Evolutionary conservation across 2,797 vertebrate species (phyloP), one percentile per base, ranked within the genome.

Genomic region (Pagetopsis macropterus): DNA sequence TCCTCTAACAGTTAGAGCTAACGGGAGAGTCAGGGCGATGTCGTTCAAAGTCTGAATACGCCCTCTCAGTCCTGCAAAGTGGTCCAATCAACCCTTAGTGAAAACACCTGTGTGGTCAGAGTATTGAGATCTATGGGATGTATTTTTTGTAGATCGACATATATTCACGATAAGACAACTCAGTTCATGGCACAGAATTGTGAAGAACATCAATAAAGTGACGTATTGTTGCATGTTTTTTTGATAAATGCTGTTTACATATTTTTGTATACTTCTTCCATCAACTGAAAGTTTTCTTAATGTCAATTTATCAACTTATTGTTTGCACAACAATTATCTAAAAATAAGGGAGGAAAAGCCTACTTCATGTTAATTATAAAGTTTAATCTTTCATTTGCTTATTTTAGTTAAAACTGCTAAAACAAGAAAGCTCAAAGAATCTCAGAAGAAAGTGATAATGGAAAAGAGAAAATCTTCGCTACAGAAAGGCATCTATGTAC

Each of bases 1-100:
- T 46, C n/a, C 40, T n/a, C 15, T 6, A 37, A 21, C 54, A 76
- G 55, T 48, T 65, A 43, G 48, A 55, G 11, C 12, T 16, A 65
- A 51, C 23, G 2, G 5, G 21, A 45, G 43, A 67, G 3, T 61
- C 31, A 48, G 6, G 27, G 19, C 11, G 23, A 49, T 37, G 33
- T 41, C 56, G 56, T 55, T 64, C 33, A 51, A 19, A 15, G 16
- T 55, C 14, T 57, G 55, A 11, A 17, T 3, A 40, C 13, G 0
- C 19, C 10, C 33, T 41, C 44, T 14, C 6, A 58, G n/a, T 41
- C 2, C 33, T n/a, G 19, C 49, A 4, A 43, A 10, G 44, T 48
- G 13, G 3, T 49, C 33, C 10, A 66, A 13, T 59, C 63, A 54
- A 49, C 43, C 4, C 19, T 16, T 55, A 48, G 9, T 48, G 33